These are phyloP conservation scores for Ormyrus thymus DNA, from an alignment of 2,888 invertebrate species.

Conservation along the genomic window DNA sequence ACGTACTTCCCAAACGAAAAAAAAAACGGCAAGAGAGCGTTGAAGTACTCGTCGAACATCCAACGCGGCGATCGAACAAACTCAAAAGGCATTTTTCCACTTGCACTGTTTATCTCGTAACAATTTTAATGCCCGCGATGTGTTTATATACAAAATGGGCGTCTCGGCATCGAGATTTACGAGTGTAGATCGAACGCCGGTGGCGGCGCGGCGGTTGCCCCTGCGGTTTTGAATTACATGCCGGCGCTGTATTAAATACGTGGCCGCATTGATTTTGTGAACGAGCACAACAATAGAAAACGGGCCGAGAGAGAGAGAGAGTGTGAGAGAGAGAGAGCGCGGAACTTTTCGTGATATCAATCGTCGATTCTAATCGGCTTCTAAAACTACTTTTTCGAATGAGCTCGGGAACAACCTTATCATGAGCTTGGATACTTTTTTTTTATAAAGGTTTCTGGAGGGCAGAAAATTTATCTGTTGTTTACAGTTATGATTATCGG, in stretches of 20 bases:
- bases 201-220: conserved; percentile 22
- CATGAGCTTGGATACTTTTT: not conserved
- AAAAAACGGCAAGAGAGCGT: no score
- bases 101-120: conserved; percentile 32
- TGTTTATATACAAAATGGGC: conserved; percentile 35
- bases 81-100: not conserved
- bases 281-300: not conserved
- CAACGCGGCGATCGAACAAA: not conserved
- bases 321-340: conserved; percentile 22
- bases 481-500: no score
- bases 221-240: conserved; percentile 53
- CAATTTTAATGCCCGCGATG: conserved; percentile 36
- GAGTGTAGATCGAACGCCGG: conserved; percentile 23
- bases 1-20: no score
- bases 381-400: conserved; percentile 38
- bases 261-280: conserved; percentile 49
- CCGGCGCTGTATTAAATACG: conserved; percentile 43
- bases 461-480: no score
- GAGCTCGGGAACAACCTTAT: conserved; percentile 17
- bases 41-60: no score
- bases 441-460: not conserved
- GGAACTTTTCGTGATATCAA: conserved; percentile 38
- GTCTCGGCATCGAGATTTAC: conserved; percentile 41
- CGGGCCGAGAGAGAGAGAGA: not conserved
- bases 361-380: conserved; percentile 46